Base-by-base conservation (phyloP, 2,797 vertebrate species). In the Crenuchus spilurus region DNA sequence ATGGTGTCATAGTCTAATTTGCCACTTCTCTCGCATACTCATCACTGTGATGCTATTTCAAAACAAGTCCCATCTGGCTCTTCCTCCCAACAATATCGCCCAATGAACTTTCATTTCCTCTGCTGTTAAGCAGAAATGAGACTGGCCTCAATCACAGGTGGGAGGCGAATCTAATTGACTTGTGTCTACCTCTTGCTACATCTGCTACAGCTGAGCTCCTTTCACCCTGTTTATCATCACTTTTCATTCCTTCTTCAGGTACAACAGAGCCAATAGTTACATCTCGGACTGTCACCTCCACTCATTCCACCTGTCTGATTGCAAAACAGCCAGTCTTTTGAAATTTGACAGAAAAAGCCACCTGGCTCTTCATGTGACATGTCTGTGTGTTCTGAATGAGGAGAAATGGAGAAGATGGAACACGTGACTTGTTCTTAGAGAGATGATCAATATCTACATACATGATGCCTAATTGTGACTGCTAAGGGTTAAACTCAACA, bases 101-200 rank as follows among this genome's bases (percentile, higher is more conserved):
- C 87, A 87, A 87, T 91, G 90, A 91, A 88, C 89, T 88, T 91
- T 92, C 83, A 89, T 91, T 79, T 90, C 85, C 82, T 84, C 72
- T 80, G 82, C 85, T 90, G 91, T 90, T 92, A 90, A 90, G 86
- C 87, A 87, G 87, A 91, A 91, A 91, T 90, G 88, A 92, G 89
- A 86, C 78, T 88, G 88, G 87, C 85, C 87, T 88, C 87, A 81
- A 89, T 90, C 91, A 90, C 91, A 92, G 91, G 90, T 93, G 92
- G 88, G 81, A 87, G 85, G 84, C 83, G 72, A 72, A 84, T 83
- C 87, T 91, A 90, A 92, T 91, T 92, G 90, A 92, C 89, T 90
- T 51, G 70, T 90, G 90, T 92, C 90, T 88, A 88, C 89, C 87
- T 89, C 84, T 80, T 80, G 70, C 76, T 78, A 54, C 72, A 78